Evolutionary conservation across 2,888 invertebrate genomes (phyloP).

Genomic region (Melipona beecheii): DNA sequence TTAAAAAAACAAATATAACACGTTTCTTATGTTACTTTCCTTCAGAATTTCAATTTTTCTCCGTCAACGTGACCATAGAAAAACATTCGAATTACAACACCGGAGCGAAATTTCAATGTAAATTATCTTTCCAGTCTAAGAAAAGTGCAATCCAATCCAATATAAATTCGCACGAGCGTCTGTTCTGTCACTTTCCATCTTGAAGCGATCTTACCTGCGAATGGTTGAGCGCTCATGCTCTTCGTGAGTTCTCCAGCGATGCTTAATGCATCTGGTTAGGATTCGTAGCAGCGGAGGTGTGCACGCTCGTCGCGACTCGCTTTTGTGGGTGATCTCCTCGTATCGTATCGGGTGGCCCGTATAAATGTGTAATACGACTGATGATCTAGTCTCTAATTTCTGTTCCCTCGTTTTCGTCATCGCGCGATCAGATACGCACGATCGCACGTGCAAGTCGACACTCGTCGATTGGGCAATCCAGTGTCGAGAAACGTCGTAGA

Average conservation of each 20-base stretch:
- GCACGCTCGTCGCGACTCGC: conserved; percentile 40
- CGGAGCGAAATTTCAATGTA: too few species aligned
- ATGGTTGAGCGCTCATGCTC: not conserved
- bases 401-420: conserved; percentile 11
- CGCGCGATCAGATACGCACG: conserved; percentile 23
- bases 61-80: too few species aligned
- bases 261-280: conserved; percentile 64
- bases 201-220: not conserved
- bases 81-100: too few species aligned
- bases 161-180: not conserved
- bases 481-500: not conserved
- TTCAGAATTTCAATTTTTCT: too few species aligned
- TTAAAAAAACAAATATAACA: too few species aligned
- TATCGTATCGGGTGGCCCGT: conserved; percentile 60
- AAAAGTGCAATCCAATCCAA: not conserved
- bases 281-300: conserved; percentile 53
- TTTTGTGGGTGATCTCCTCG: conserved; percentile 47
- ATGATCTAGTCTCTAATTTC: conserved; percentile 23
- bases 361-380: not conserved
- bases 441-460: conserved; percentile 18
- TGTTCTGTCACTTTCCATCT: not conserved
- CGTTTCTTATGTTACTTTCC: too few species aligned
- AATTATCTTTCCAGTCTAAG: too few species aligned
- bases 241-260: conserved; percentile 47
- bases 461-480: conserved; percentile 9